Base-by-base conservation (phyloP, 2,888 invertebrate genomes). In the Tinea trinotella region DNA sequence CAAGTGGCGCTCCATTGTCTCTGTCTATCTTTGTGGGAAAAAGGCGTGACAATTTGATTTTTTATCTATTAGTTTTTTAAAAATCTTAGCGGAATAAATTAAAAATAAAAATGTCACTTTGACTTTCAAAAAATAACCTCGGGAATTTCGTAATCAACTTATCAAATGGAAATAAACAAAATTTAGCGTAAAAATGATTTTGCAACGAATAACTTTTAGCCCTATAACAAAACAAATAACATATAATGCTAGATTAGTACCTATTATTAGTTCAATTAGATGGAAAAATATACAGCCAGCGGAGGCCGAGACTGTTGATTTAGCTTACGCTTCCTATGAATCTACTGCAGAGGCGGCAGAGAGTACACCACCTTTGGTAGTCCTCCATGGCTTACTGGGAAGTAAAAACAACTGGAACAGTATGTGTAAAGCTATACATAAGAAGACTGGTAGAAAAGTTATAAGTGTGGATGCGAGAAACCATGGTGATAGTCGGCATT, bases 321-420 rank as follows among this genome's bases (percentile, higher is more conserved):
- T 94, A 65, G 88, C 92, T 0, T 92, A 90, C 61, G 89, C 90
- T 15, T 88, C 90, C 15, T 93, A 91, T 63, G 92, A 92, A 66
- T 85, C 76, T 61, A 82, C 82, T 44, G 59, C 69, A 1, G 69
- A 77, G 30, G 64, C 72, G 50, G 70, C 74, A 13, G 59, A 64
- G 56, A 55, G 66, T 1, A 64, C 66, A 35, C 77, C 88, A 0
- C 95, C 96, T n/a, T 72, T 98, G 52, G 77, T 97, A 3, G 91
- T 97, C 60, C 88, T 94, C 74, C 98, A 98, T 72, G 98, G 98
- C 0, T 79, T 98, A 35, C 90, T 99, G 64, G 98, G 98, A 1
- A 95, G 95, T 0, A 97, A 96, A 75, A 91, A 90, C 63, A 99
- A 99, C 75, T 98, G 98, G 97, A 92, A 93, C 64, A 91, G 92